phyloP scores from a whole-genome alignment of 2,888 invertebrate genomes.

The Drosophila greeni region DNA sequence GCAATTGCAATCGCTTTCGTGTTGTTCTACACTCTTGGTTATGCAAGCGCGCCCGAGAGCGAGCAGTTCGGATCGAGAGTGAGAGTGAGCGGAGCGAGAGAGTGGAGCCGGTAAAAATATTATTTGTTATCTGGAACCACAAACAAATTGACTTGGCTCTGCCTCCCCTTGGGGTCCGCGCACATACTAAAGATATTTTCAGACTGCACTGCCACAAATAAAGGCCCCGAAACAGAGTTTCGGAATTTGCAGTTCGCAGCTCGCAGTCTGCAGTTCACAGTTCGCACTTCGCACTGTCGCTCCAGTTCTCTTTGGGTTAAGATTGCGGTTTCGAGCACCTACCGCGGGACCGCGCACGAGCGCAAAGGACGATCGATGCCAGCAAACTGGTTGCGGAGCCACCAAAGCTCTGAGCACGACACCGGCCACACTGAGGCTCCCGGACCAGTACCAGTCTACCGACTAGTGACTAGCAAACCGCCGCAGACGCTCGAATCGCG shows the following conservation, averaged over 20 bases:
- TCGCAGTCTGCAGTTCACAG: not conserved
- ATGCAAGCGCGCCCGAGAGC: conserved; percentile 41
- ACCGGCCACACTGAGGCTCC: conserved; percentile 24
- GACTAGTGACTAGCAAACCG: conserved; percentile 19
- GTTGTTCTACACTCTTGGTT: conserved; percentile 47
- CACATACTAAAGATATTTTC: conserved; percentile 23
- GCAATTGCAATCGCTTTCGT: conserved; percentile 15
- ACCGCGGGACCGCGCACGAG: conserved; percentile 36
- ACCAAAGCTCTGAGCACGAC: conserved; percentile 30
- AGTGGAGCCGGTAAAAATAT: conserved; percentile 23
- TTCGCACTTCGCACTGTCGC: conserved; percentile 2
- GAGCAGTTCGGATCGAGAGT: not conserved
- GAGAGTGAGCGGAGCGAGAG: conserved; percentile 5
- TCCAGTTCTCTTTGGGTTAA: conserved; percentile 17
- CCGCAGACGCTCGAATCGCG: conserved; percentile 1
- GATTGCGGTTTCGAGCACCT: conserved; percentile 20
- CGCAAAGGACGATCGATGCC: conserved; percentile 67
- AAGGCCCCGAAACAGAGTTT: not conserved
- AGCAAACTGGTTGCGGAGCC: conserved; percentile 61
- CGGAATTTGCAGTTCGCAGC: not conserved
- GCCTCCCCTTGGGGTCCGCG: conserved; percentile 6
- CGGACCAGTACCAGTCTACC: conserved; percentile 40
- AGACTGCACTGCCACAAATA: conserved; percentile 5
- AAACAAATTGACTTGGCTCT: conserved; percentile 4
- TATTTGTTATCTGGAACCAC: conserved; percentile 36